Evolutionary conservation across 2,888 invertebrate genomes (phyloP).

Genomic region (Candidula unifasciata): DNA sequence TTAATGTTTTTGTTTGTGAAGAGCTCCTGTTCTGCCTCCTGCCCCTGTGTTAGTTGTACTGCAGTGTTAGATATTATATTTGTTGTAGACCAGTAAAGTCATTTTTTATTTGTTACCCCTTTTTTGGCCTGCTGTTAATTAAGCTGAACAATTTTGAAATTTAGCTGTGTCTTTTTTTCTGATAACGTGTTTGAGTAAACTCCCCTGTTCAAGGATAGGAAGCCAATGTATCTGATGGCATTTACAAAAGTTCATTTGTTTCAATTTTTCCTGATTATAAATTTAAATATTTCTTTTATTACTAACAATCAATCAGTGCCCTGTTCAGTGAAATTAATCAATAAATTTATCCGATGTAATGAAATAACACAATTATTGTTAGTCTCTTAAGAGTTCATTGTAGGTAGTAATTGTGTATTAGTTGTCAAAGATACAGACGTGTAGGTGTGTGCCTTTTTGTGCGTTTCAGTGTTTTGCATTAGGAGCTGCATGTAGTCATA

Average conservation of each 20-base stretch:
- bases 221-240: no score
- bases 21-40: neutral
- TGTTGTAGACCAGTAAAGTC: neutral
- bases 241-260: no score
- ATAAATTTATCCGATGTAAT: no score
- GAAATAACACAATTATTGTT: no score
- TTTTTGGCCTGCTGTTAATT: neutral
- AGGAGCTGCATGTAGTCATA: neutral
- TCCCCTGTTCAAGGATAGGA: no score
- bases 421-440: no score
- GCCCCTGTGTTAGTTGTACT: neutral
- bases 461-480: neutral
- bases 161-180: neutral
- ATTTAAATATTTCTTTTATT: no score
- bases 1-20: neutral
- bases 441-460: neutral
- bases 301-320: no score
- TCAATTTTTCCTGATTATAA: no score
- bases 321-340: no score
- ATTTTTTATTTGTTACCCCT: neutral
- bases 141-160: neutral
- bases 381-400: no score
- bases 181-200: neutral
- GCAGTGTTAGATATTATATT: neutral
- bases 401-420: no score